Conservation (phyloP, 1,140 invertebrate species). For the Zaprionus inermis region DNA sequence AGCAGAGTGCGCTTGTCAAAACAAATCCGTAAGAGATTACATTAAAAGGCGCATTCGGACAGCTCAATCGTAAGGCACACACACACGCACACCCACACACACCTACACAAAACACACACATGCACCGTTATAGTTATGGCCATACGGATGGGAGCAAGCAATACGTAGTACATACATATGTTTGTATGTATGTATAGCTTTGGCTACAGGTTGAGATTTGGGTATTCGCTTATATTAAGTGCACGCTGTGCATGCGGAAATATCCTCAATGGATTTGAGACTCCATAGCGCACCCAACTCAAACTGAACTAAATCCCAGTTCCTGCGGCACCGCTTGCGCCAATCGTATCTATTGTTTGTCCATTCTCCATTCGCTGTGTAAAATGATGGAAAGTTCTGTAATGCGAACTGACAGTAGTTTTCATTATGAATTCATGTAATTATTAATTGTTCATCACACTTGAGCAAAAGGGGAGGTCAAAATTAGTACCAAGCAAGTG, state of each 20-base stretch:
- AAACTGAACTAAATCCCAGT: conserved; percentile 45
- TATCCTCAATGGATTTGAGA: conserved; percentile 66
- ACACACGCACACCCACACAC: conserved; percentile 24
- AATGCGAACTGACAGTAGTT: conserved; percentile 68
- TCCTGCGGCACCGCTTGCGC: conserved; percentile 24
- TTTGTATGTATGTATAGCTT: conserved; percentile 7
- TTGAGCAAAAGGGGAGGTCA: background rate
- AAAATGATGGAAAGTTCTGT: conserved; percentile 71
- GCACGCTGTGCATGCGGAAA: conserved; percentile 39
- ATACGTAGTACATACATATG: no score
- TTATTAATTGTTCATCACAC: conserved; percentile 24
- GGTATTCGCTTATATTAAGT: conserved; percentile 21
- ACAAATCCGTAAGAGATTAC: conserved; percentile 82
- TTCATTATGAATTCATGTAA: conserved; percentile 71
- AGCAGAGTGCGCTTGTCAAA: conserved; percentile 68
- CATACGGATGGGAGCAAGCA: background rate
- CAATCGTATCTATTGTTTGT: background rate
- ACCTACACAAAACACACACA: conserved; percentile 6
- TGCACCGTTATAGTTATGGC: background rate
- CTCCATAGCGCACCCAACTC: conserved; percentile 63
- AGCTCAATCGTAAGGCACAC: conserved; percentile 76
- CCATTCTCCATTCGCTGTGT: conserved; percentile 8
- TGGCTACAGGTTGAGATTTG: conserved; percentile 8
- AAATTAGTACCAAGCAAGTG: no score
- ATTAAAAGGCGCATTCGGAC: conserved; percentile 81